Conservation (phyloP, 2,113 vertebrate genomes). For the Cyanocitta stelleri region DNA sequence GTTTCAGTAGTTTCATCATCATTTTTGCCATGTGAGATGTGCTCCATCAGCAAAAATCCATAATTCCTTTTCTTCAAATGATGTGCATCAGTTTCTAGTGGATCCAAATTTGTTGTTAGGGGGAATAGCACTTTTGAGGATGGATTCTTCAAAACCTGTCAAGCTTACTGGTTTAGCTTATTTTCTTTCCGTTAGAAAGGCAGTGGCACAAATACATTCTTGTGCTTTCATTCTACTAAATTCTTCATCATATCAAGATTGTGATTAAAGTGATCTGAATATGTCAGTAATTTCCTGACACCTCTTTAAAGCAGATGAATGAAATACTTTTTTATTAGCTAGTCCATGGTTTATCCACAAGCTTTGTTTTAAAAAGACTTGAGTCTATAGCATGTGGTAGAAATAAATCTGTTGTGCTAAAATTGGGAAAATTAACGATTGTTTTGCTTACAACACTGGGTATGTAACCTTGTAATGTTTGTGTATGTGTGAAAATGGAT, state of each 20-base stretch:
- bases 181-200: not conserved
- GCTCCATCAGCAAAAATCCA: not conserved
- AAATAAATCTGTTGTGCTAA: not conserved
- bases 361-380: not conserved
- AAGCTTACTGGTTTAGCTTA: not conserved
- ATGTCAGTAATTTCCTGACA: slow-evolving; percentile 27
- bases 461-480: not conserved
- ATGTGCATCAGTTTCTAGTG: not conserved
- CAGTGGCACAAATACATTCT: not conserved
- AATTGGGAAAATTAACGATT: not conserved
- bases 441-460: not conserved
- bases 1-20: not conserved
- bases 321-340: slow-evolving; percentile 25
- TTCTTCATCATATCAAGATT: not conserved
- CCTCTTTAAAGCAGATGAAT: slow-evolving; percentile 37
- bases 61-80: not conserved
- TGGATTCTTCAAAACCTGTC: not conserved
- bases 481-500: not conserved
- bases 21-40: not conserved
- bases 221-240: not conserved
- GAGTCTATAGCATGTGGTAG: not conserved
- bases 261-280: not conserved
- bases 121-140: not conserved
- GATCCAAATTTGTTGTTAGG: not conserved
- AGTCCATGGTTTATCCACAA: not conserved